A percentile compares a stretch with the other conserved stretches of the same genome.
Conservation (phyloP, 2,888 invertebrate genomes). For the Linyphia triangularis region DNA sequence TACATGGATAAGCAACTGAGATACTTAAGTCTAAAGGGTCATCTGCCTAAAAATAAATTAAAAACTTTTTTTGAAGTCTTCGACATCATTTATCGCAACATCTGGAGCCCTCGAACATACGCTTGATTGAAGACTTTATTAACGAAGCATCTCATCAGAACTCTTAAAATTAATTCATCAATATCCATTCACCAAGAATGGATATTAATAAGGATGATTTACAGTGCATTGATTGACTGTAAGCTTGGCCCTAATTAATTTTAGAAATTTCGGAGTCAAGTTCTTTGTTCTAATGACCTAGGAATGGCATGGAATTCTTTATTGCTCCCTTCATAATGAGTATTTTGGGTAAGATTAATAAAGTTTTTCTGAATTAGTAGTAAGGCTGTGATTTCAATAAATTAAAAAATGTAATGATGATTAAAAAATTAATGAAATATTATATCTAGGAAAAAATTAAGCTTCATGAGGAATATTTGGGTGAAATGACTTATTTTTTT, state of each 20-base stretch:
- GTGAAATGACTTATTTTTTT: neutral
- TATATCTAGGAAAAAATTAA: neutral
- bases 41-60: neutral
- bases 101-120: conserved; percentile 5
- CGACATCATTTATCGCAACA: conserved; percentile 17
- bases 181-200: conserved; percentile 39
- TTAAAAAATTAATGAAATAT: neutral
- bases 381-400: neutral
- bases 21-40: neutral
- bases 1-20: neutral
- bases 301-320: neutral
- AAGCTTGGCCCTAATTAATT: conserved; percentile 32
- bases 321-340: neutral
- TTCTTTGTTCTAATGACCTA: neutral
- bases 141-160: conserved; percentile 21
- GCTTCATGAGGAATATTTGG: neutral
- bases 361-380: neutral
- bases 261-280: neutral
- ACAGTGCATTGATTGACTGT: conserved; percentile 51
- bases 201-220: conserved; percentile 55
- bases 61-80: neutral
- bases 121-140: conserved; percentile 31
- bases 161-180: conserved; percentile 57
- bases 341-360: neutral
- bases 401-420: neutral